Percentiles rank a stretch among this genome's conserved stretches.
Conservation (phyloP, 2,113 vertebrate genomes). For the Syngnathus typhle region DNA sequence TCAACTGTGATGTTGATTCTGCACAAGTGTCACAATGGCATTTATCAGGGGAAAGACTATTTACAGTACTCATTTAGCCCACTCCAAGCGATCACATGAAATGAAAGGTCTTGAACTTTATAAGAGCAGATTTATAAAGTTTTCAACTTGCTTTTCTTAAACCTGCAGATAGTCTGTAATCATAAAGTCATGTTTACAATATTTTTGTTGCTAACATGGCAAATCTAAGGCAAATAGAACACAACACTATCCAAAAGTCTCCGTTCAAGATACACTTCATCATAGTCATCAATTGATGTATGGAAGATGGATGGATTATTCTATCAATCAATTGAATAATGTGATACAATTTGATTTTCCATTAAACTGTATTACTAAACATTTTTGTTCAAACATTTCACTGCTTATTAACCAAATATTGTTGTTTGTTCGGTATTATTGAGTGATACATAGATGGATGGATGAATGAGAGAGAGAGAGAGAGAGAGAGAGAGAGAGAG, state of each 20-base stretch:
- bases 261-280: not conserved
- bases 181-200: not conserved
- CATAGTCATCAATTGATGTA: not conserved
- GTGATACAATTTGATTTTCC: too few species aligned
- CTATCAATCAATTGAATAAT: too few species aligned
- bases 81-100: not conserved
- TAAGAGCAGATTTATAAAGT: not conserved
- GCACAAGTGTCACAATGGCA: not conserved
- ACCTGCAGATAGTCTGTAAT: not conserved
- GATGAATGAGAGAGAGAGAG: too few species aligned
- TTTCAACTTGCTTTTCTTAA: not conserved
- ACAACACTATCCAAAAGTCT: not conserved
- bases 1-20: slow-evolving; percentile 38
- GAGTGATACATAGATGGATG: too few species aligned
- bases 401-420: too few species aligned
- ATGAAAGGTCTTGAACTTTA: not conserved
- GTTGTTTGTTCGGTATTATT: too few species aligned
- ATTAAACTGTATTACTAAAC: too few species aligned
- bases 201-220: not conserved
- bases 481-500: too few species aligned
- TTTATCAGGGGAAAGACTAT: not conserved
- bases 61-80: not conserved
- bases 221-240: not conserved
- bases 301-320: too few species aligned
- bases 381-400: too few species aligned